phyloP scores from a whole-genome alignment of 2,888 invertebrate genomes.

The Spodoptera exigua region DNA sequence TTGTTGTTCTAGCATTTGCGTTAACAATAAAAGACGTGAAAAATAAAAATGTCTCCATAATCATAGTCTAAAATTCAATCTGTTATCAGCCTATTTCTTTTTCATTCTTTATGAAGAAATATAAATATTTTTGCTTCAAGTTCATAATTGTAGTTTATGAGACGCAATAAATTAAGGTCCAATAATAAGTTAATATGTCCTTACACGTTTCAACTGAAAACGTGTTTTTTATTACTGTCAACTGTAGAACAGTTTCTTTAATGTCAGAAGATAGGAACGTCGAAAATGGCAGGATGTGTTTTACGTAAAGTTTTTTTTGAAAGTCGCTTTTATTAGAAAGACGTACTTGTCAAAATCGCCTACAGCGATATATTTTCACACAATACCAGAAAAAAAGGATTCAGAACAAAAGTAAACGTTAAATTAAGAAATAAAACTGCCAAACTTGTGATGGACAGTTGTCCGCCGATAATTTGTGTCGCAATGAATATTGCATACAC shows the following conservation, averaged over 20 bases:
- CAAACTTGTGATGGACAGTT: conserved; percentile 61
- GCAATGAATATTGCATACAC: conserved; percentile 56
- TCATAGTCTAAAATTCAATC: too few relatives aligned
- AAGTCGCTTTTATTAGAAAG: too few relatives aligned
- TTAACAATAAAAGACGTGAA: too few relatives aligned
- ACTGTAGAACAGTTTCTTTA: conserved; percentile 22
- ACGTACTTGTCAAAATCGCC: neutral
- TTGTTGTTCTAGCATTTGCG: too few relatives aligned
- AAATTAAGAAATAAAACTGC: conserved; percentile 66
- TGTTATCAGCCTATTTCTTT: conserved; percentile 44
- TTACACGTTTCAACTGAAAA: conserved; percentile 16
- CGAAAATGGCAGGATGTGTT: neutral
- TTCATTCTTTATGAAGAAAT: neutral
- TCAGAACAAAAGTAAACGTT: conserved; percentile 41
- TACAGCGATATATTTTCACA: conserved; percentile 11
- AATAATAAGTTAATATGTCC: conserved; percentile 31
- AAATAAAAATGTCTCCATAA: too few relatives aligned
- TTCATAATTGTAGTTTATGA: conserved; percentile 11
- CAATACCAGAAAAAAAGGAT: conserved; percentile 9
- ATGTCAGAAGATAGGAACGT: too few relatives aligned
- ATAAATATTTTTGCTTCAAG: conserved; percentile 5
- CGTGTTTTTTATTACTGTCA: conserved; percentile 20
- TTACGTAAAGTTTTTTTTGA: too few relatives aligned
- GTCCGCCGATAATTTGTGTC: conserved; percentile 65
- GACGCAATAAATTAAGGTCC: conserved; percentile 31